A percentile compares a stretch with the other conserved stretches of the same genome.
These are phyloP conservation scores for Brachionichthys hirsutus DNA, from an alignment of 2,113 vertebrate species.

Conservation along the genomic window DNA sequence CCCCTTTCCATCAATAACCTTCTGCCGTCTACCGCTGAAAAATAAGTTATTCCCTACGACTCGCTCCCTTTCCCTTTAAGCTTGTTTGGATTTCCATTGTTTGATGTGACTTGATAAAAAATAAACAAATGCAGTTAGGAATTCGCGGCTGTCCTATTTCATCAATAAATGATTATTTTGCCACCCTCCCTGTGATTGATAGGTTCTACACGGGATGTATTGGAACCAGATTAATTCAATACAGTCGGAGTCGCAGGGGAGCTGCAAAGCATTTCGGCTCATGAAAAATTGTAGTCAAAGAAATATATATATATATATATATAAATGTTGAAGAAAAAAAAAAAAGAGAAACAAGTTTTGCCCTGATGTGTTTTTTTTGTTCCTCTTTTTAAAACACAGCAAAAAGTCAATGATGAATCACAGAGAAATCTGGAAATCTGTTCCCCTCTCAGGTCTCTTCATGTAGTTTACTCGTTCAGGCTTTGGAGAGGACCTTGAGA, in stretches of 20 bases:
- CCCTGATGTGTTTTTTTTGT: constrained; percentile 27
- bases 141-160: constrained; percentile 79
- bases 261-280: constrained; percentile 76
- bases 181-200: constrained; percentile 81
- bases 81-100: constrained; percentile 83
- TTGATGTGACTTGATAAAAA: constrained; percentile 84
- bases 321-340: constrained; percentile 27
- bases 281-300: constrained; percentile 81
- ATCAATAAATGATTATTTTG: constrained; percentile 86
- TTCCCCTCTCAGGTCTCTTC: constrained; percentile 29
- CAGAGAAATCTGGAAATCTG: constrained; percentile 28
- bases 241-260: constrained; percentile 72
- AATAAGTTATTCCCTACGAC: constrained; percentile 77
- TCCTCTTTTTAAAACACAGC: constrained; percentile 33
- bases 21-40: constrained; percentile 65
- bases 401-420: constrained; percentile 42
- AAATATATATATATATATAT: constrained; percentile 64
- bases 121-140: constrained; percentile 77
- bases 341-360: constrained; percentile 54
- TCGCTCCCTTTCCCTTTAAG: constrained; percentile 73
- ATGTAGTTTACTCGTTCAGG: constrained; percentile 53
- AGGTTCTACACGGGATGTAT: constrained; percentile 77
- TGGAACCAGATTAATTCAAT: constrained; percentile 83
- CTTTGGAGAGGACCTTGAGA: constrained; percentile 61
- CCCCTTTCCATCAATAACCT: constrained; percentile 75